These are phyloP conservation scores for Meles meles DNA, from an alignment of 2,113 vertebrate species.

Conservation along the genomic window DNA sequence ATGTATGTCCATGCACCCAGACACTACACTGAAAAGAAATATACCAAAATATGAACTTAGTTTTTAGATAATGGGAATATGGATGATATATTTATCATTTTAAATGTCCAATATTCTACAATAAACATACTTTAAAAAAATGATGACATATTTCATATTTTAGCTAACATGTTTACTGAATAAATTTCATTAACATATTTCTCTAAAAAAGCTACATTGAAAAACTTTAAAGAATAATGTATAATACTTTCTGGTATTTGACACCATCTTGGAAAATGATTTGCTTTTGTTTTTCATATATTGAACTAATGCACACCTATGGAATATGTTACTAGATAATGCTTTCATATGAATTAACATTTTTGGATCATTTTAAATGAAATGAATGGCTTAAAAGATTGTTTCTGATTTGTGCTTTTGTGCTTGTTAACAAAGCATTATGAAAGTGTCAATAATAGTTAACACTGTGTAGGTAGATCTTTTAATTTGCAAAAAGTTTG, in stretches of 20 bases:
- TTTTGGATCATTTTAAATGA: neutral
- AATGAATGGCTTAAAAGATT: conserved; percentile 3
- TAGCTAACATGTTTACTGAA: neutral
- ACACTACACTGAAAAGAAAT: neutral
- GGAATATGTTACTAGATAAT: neutral
- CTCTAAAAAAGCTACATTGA: neutral
- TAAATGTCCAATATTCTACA: neutral
- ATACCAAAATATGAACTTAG: neutral
- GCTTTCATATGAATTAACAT: neutral
- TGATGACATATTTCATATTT: neutral
- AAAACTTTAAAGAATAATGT: neutral
- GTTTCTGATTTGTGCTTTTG: neutral
- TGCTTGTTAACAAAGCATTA: neutral
- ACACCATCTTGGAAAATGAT: neutral
- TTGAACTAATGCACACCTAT: neutral
- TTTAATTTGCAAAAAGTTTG: neutral
- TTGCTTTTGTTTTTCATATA: conserved; percentile 22
- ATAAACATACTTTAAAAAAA: neutral
- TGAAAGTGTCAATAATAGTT: neutral
- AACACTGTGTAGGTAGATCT: neutral
- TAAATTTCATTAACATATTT: neutral
- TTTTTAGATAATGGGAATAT: neutral
- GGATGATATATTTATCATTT: neutral
- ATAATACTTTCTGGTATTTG: neutral
- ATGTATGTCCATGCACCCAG: neutral